A percentile compares a stretch with the other conserved stretches of the same genome.
Conservation (phyloP, 1,140 invertebrate genomes). For the Psix sp. region DNA sequence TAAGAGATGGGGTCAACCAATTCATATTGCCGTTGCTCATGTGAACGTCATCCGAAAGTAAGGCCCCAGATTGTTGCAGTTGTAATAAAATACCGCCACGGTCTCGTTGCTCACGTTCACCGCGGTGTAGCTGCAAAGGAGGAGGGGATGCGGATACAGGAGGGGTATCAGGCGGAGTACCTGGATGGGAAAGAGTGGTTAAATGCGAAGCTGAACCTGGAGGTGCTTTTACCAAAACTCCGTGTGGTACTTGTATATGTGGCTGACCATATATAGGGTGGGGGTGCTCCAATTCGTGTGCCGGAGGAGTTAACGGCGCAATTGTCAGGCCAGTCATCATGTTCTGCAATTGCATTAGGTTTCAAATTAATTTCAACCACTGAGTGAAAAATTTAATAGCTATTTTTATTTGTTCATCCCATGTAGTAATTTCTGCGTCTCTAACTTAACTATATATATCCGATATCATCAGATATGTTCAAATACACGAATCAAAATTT, state of each 20-base stretch:
- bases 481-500: too few species aligned
- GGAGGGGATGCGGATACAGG: slow-evolving; percentile 79
- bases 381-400: too few species aligned
- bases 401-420: too few species aligned
- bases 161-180: slow-evolving; percentile 87
- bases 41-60: slow-evolving; percentile 69
- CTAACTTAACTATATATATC: too few species aligned
- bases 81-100: slow-evolving; percentile 65
- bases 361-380: too few species aligned
- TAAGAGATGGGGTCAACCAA: slow-evolving; percentile 84
- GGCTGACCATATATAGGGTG: slow-evolving; percentile 74
- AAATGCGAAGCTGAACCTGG: slow-evolving; percentile 67
- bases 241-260: slow-evolving; percentile 69
- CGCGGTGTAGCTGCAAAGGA: slow-evolving; percentile 77
- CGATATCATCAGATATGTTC: too few species aligned
- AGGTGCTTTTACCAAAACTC: slow-evolving; percentile 69
- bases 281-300: slow-evolving; percentile 78
- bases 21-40: slow-evolving; percentile 78
- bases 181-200: slow-evolving; percentile 79
- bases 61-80: slow-evolving; percentile 63
- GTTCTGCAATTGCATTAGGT: slow-evolving; percentile 65
- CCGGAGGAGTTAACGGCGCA: slow-evolving; percentile 80
- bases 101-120: slow-evolving; percentile 66
- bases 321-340: slow-evolving; percentile 68
- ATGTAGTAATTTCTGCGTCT: too few species aligned